phyloP scores from a whole-genome alignment of 2,113 vertebrate species.

The Brienomyrus longianalis region DNA sequence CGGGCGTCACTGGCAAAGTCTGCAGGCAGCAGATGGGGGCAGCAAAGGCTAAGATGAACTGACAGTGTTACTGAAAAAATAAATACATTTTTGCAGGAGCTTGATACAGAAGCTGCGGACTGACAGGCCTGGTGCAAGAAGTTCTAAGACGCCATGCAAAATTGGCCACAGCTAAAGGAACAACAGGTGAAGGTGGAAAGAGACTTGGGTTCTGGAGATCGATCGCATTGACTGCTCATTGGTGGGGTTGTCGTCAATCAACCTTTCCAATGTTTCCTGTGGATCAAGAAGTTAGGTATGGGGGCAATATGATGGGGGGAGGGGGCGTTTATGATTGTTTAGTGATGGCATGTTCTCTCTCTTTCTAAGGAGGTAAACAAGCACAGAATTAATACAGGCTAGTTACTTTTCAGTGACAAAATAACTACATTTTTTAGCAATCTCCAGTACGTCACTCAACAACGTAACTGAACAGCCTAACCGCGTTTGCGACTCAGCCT shows the following conservation, averaged over 20 bases:
- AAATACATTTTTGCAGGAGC: neutral
- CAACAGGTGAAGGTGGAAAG: neutral
- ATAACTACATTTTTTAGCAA: neutral
- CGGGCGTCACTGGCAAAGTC: neutral
- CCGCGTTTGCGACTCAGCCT: too few species aligned
- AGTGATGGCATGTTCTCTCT: neutral
- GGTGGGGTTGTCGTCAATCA: neutral
- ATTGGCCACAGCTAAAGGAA: neutral
- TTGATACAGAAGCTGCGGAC: neutral
- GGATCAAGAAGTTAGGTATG: neutral
- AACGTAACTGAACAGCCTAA: neutral
- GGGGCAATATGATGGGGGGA: neutral
- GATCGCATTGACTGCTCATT: neutral
- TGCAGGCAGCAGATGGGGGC: neutral
- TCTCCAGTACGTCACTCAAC: neutral
- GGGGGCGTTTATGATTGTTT: neutral
- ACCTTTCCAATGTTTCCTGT: neutral
- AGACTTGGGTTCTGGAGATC: neutral
- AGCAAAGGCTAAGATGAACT: neutral
- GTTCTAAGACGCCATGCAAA: neutral
- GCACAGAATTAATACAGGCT: neutral
- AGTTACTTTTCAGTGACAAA: neutral
- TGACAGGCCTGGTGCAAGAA: neutral
- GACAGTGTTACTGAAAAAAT: neutral
- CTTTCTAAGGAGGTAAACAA: neutral